A percentile compares a stretch with the other conserved stretches of the same genome.
phyloP scores from a whole-genome alignment of 2,888 invertebrate species.

The Anorthoa munda region DNA sequence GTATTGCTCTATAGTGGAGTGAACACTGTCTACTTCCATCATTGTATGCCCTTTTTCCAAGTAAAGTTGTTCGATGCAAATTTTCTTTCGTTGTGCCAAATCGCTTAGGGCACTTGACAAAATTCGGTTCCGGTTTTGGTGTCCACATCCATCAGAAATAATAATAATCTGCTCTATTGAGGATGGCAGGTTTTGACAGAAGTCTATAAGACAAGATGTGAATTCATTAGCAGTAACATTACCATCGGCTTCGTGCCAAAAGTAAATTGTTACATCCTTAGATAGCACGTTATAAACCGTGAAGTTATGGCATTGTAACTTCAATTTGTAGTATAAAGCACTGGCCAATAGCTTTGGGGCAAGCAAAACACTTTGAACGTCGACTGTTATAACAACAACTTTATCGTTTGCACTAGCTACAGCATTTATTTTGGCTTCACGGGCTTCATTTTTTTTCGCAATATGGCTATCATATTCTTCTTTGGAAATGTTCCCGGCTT shows the following conservation, averaged over 20 bases:
- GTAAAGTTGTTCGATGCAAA: constrained; percentile 36
- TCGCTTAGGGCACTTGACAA: constrained; percentile 44
- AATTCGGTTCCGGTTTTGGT: constrained; percentile 50
- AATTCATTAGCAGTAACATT: constrained; percentile 49
- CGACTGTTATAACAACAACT: constrained; percentile 33
- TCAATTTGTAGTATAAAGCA: constrained; percentile 52
- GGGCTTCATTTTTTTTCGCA: constrained; percentile 45
- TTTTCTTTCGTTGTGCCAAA: constrained; percentile 23
- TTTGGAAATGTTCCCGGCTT: constrained; percentile 40
- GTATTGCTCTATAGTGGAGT: constrained; percentile 53
- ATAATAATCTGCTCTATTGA: constrained; percentile 29
- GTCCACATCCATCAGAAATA: constrained; percentile 47
- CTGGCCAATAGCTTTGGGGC: constrained; percentile 40
- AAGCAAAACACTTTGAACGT: constrained; percentile 55
- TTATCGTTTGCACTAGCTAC: constrained; percentile 9
- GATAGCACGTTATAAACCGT: constrained; percentile 46
- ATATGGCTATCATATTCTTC: constrained; percentile 45
- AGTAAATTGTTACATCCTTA: constrained; percentile 46
- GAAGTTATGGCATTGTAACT: constrained; percentile 49
- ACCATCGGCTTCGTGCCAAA: constrained; percentile 57
- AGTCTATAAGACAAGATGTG: constrained; percentile 28
- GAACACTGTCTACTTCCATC: constrained; percentile 56
- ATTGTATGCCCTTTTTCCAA: constrained; percentile 52
- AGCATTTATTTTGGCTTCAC: constrained; percentile 37
- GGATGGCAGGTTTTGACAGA: constrained; percentile 14